A percentile compares a stretch with the other conserved stretches of the same genome.
Evolutionary conservation across 1,140 invertebrate genomes (phyloP).

Genomic region (Pseudomyrmex concolor): DNA sequence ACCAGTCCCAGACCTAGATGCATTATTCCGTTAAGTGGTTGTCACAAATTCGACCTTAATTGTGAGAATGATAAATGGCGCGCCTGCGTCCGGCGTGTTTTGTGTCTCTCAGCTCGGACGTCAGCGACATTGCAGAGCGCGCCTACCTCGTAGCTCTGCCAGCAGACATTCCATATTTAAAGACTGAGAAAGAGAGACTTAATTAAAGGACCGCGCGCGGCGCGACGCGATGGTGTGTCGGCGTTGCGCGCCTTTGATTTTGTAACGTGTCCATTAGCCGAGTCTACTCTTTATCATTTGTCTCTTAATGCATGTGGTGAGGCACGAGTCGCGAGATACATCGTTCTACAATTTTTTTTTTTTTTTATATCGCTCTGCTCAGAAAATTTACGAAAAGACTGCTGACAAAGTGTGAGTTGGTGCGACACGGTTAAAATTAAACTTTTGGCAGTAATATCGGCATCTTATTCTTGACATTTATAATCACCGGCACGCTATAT

Average conservation of each 20-base stretch:
- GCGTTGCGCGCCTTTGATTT: constrained; percentile 60
- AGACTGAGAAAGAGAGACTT: constrained; percentile 59
- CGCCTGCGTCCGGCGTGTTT: constrained; percentile 71
- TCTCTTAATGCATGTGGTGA: constrained; percentile 35
- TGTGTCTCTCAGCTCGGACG: constrained; percentile 68
- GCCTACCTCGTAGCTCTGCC: constrained; percentile 54
- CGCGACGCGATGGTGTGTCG: constrained; percentile 48
- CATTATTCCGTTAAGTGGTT: constrained; percentile 81
- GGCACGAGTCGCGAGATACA: constrained; percentile 14
- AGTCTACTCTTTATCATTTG: constrained; percentile 30
- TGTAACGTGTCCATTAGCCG: constrained; percentile 64
- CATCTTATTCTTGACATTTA: constrained; percentile 10
- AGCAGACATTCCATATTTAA: constrained; percentile 65
- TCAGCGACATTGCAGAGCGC: constrained; percentile 63
- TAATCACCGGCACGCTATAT: neutral
- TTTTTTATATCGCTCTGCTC: neutral
- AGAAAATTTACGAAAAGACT: neutral
- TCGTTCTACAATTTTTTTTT: constrained; percentile 6
- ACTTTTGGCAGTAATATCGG: constrained; percentile 31
- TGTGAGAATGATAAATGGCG: constrained; percentile 79
- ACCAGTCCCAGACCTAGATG: constrained; percentile 73
- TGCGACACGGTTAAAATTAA: constrained; percentile 6
- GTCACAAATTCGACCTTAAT: constrained; percentile 82
- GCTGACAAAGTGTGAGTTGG: neutral
- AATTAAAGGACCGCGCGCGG: constrained; percentile 55